Conservation (phyloP, 1,140 invertebrate genomes). For the Adelges cooleyi region DNA sequence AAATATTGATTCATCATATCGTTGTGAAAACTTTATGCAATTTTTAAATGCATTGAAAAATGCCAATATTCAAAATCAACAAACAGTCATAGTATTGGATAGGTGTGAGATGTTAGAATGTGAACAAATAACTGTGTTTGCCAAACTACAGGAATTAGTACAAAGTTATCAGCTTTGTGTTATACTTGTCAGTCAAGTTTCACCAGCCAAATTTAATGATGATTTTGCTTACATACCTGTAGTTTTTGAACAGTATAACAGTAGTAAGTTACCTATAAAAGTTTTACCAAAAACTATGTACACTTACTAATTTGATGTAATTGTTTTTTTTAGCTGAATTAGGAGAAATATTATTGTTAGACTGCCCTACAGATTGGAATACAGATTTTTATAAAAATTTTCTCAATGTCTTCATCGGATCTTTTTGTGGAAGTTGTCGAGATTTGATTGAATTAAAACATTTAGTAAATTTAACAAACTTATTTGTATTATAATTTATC, state of each 20-base stretch:
- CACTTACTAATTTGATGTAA: neutral
- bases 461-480: conserved; percentile 52
- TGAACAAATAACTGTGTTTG: conserved; percentile 56
- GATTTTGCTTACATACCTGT: conserved; percentile 33
- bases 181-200: conserved; percentile 61
- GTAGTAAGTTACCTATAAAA: neutral
- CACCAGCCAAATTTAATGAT: conserved; percentile 64
- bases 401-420: conserved; percentile 63
- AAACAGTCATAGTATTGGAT: conserved; percentile 49
- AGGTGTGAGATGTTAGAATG: conserved; percentile 61
- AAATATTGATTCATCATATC: conserved; percentile 35
- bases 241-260: conserved; percentile 25
- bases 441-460: conserved; percentile 61
- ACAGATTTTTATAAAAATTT: conserved; percentile 62
- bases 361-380: conserved; percentile 35
- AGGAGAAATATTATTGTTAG: conserved; percentile 53
- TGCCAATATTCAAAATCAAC: conserved; percentile 5
- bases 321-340: conserved; percentile 49
- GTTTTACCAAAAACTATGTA: conserved; percentile 14
- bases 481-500: conserved; percentile 37
- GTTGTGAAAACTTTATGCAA: conserved; percentile 42
- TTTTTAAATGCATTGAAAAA: conserved; percentile 37
- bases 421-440: conserved; percentile 66
- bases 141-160: conserved; percentile 61
- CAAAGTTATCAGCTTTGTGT: conserved; percentile 54